These are phyloP conservation scores for Pseudocheirus occidentalis DNA, from an alignment of 2,797 vertebrate genomes.

Conservation along the genomic window DNA sequence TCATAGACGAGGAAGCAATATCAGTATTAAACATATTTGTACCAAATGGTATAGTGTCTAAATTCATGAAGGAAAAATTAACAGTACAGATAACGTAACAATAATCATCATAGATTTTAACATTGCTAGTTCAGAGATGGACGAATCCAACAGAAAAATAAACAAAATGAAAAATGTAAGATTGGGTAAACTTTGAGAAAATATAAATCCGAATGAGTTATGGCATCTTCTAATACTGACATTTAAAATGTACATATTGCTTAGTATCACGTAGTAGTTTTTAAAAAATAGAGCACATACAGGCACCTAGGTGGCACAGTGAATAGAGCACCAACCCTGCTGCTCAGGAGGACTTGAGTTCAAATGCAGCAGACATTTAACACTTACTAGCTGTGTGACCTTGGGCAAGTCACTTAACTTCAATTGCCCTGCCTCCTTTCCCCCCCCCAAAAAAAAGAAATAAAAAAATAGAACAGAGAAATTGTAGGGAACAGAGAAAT, in stretches of 20 bases:
- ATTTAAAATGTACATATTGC: neutral
- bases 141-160: neutral
- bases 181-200: neutral
- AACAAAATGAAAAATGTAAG: neutral
- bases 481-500: neutral
- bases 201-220: neutral
- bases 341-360: too few species aligned
- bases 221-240: neutral
- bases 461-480: too few species aligned
- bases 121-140: neutral
- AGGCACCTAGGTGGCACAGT: too few species aligned
- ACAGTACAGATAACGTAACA: neutral
- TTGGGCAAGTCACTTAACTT: too few species aligned
- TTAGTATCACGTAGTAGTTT: neutral
- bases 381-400: too few species aligned
- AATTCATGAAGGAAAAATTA: neutral
- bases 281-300: neutral
- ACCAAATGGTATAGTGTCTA: neutral
- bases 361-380: too few species aligned
- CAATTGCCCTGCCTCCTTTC: too few species aligned
- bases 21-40: neutral
- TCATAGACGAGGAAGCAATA: neutral
- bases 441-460: too few species aligned
- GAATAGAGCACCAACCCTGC: too few species aligned
- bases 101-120: neutral